A percentile compares a stretch with the other conserved stretches of the same genome.
phyloP scores from a whole-genome alignment of 2,113 vertebrate species.

The Halcyon senegalensis region DNA sequence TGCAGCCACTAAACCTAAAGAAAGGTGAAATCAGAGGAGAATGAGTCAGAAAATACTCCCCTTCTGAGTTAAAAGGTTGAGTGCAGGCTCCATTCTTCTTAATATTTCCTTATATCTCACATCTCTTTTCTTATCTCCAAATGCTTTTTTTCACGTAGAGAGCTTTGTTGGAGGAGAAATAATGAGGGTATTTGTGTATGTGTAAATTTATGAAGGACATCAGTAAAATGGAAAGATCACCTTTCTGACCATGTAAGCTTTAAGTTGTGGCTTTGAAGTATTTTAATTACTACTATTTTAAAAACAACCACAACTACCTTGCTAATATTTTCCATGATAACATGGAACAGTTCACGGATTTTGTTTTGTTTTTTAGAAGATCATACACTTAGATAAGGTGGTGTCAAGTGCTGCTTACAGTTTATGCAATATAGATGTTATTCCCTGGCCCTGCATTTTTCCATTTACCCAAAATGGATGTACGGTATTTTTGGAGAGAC shows the following conservation, averaged over 20 bases:
- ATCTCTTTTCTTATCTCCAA: background rate
- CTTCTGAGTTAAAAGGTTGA: background rate
- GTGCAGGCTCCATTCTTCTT: background rate
- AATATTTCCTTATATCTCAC: background rate
- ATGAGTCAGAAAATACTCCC: background rate
- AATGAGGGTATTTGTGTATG: background rate
- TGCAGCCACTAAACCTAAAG: background rate
- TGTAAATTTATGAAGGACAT: background rate
- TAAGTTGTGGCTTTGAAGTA: background rate
- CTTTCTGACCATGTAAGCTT: background rate
- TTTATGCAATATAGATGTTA: conserved; percentile 58
- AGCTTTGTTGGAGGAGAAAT: background rate
- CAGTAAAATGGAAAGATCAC: background rate
- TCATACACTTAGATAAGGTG: conserved; percentile 28
- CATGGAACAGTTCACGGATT: conserved; percentile 11
- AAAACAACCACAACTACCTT: background rate
- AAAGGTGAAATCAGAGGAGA: background rate
- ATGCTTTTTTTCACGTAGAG: background rate
- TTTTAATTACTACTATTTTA: conserved; percentile 27
- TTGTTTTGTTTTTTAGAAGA: conserved; percentile 31
- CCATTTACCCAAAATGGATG: conserved; percentile 60
- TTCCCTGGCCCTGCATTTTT: conserved; percentile 63
- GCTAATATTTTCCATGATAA: conserved; percentile 50
- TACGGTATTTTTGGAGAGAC: conserved; percentile 47
- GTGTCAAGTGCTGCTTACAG: conserved; percentile 37